Conservation (phyloP, 2,797 vertebrate genomes). For the Cirrhinus mrigala region DNA sequence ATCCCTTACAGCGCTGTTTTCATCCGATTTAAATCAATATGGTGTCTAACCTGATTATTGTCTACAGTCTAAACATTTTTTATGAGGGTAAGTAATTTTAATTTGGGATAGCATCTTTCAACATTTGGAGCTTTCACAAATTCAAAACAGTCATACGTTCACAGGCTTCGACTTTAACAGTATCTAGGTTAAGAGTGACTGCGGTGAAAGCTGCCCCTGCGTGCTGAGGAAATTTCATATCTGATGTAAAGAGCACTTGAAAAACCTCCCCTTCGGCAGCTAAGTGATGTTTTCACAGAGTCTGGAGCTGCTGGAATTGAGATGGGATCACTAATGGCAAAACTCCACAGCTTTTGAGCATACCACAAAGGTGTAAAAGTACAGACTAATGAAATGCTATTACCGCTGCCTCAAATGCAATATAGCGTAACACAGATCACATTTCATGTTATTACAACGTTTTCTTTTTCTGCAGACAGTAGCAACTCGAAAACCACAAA, state of each 20-base stretch:
- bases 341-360: constrained; percentile 7
- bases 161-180: neutral
- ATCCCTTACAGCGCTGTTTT: neutral
- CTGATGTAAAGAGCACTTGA: neutral
- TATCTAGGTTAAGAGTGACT: constrained; percentile 14
- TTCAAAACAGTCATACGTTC: neutral
- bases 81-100: neutral
- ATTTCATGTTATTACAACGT: neutral
- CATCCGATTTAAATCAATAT: neutral
- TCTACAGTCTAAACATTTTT: neutral
- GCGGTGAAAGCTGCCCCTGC: neutral
- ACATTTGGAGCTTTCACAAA: neutral
- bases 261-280: neutral
- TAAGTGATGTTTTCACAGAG: constrained; percentile 25
- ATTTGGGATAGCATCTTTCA: neutral
- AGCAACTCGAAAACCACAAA: neutral
- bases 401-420: neutral
- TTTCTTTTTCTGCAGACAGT: neutral
- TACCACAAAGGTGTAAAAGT: constrained; percentile 22
- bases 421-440: constrained; percentile 3
- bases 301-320: constrained; percentile 20
- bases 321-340: constrained; percentile 20
- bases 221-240: neutral
- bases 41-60: neutral
- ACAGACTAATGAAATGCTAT: neutral